These are phyloP conservation scores for Apocrypta bakeri DNA, from an alignment of 1,140 invertebrate species.

Conservation along the genomic window DNA sequence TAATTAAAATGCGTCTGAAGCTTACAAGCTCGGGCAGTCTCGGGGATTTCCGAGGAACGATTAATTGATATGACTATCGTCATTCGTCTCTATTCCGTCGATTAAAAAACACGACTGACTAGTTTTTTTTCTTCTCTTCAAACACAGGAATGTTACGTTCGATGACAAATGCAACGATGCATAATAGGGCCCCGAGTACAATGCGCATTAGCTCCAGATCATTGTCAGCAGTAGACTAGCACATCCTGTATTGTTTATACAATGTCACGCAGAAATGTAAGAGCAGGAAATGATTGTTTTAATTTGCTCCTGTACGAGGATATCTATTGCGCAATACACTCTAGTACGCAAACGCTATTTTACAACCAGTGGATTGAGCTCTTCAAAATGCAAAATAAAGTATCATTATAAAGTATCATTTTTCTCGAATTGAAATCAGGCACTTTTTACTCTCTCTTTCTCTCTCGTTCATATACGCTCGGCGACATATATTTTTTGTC, in stretches of 20 bases:
- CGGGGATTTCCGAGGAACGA: slow-evolving; percentile 30
- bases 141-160: neutral
- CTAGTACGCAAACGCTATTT: neutral
- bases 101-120: neutral
- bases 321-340: neutral
- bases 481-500: too few species aligned
- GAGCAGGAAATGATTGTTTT: neutral
- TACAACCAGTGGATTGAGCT: neutral
- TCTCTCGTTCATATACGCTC: too few species aligned
- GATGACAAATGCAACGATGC: neutral
- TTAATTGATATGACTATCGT: slow-evolving; percentile 34
- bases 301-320: neutral
- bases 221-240: neutral
- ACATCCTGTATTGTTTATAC: neutral
- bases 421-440: too few species aligned
- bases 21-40: neutral
- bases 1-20: slow-evolving; percentile 22
- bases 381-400: neutral
- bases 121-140: neutral
- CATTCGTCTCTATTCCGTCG: neutral
- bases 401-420: too few species aligned
- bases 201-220: neutral
- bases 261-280: neutral
- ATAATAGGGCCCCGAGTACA: neutral
- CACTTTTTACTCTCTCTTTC: too few species aligned